Base-by-base conservation (phyloP, 1,140 invertebrate genomes). In the Triops cancriformis region DNA sequence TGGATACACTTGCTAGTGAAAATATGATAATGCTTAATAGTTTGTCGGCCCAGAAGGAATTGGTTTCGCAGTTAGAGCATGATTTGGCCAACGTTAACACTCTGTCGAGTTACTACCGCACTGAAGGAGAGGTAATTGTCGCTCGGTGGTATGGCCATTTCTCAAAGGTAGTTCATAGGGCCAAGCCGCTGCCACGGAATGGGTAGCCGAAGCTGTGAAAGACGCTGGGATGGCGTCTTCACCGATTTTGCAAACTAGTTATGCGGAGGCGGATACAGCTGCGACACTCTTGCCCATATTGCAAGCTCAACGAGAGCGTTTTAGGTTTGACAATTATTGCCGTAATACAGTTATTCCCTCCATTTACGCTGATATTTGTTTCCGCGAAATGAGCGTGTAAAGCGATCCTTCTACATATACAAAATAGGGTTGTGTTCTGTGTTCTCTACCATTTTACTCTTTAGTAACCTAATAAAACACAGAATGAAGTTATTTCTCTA, bases 61-160 rank as follows among this genome's bases (percentile, higher is more conserved):
- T 87, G 12, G 85, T 86, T 28, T 79, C 81, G 9, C 85, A 86
- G 79, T 82, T 87, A 26, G 86, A 87, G 80, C 84, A 85, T 79
- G 86, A 87, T 80, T 82, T 87, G 23, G 81, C 84, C 7, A 85
- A 83, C 78, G 83, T 87, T 79, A 86, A 86, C 77, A 85, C 85
- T 26, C 79, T 87, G 73, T 86, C 86, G 0, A 82, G 83, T 27
- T 82, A 85, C 80, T 86, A 85, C 80, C 81, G 86, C 28, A 85
- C 85, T 6, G 85, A 85, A 79, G 85, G 84, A 7, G 86, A 87
- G 82, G 86, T 85, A 27, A 78, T 76, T 23, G 26, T 28, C 26
- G 78, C 74, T 79, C 43, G 76, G 76, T 12, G 79, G 79, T 73
- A 78, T 80, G 77, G 78, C 80, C 5, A 37, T 74, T 45, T 26